Evolutionary conservation across 2,113 vertebrate species (phyloP).

Genomic region (Pungitius pungitius): DNA sequence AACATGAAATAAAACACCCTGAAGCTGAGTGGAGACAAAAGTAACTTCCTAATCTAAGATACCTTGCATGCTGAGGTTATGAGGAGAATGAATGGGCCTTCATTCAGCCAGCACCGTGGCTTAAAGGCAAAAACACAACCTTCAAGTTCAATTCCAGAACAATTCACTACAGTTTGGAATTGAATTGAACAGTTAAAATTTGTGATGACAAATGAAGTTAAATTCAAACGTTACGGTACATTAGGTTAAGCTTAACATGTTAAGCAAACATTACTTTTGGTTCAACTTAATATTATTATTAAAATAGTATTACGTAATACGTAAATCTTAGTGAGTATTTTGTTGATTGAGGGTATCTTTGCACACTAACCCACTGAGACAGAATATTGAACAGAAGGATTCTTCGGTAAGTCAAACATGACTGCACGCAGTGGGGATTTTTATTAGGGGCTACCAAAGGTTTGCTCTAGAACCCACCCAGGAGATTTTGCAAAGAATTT

Average conservation of each 20-base stretch:
- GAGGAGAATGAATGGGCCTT: background rate
- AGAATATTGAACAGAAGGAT: background rate
- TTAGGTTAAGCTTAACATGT: background rate
- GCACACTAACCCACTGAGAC: background rate
- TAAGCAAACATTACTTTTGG: background rate
- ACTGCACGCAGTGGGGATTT: background rate
- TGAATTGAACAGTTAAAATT: background rate
- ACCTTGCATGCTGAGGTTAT: background rate
- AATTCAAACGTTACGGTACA: too few species aligned
- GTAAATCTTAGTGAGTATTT: too few species aligned
- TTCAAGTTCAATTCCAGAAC: background rate
- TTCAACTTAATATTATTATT: background rate
- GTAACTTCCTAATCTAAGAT: background rate
- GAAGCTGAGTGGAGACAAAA: too few species aligned
- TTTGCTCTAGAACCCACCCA: background rate
- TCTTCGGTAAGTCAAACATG: background rate
- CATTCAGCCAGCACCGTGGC: background rate
- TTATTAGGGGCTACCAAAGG: background rate
- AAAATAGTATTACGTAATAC: too few species aligned
- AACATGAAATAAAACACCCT: background rate
- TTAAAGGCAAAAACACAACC: background rate
- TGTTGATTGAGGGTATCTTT: background rate
- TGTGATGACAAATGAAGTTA: background rate
- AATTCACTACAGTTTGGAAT: background rate
- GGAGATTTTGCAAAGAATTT: background rate